These are phyloP conservation scores for Cololabis saira DNA, from an alignment of 2,113 vertebrate genomes.

Conservation along the genomic window DNA sequence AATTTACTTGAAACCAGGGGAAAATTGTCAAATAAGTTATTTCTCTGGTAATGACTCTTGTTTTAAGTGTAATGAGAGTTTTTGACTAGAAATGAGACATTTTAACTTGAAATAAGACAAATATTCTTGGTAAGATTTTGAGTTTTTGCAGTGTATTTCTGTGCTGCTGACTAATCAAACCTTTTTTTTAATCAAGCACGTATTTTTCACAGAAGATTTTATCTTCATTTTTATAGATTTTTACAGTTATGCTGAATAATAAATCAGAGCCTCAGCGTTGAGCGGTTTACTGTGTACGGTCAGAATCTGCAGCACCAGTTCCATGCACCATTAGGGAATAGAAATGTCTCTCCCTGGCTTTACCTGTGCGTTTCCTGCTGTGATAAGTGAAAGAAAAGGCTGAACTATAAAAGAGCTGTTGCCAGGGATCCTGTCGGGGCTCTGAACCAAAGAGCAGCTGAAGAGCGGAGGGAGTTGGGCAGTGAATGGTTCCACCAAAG, in stretches of 20 bases:
- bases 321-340: not conserved
- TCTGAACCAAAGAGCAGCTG: not conserved
- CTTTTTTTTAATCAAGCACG: too few species aligned
- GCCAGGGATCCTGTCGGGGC: constrained; percentile 2
- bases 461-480: not conserved
- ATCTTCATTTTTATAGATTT: not conserved
- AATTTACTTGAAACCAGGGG: too few species aligned
- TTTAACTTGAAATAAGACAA: too few species aligned
- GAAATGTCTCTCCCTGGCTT: constrained; percentile 11
- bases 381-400: constrained; percentile 3
- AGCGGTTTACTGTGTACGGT: constrained; percentile 1
- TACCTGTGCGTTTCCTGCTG: constrained; percentile 5
- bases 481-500: not conserved
- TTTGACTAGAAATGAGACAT: too few species aligned
- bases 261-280: not conserved
- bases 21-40: too few species aligned
- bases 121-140: too few species aligned
- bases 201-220: not conserved
- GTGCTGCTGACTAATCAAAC: too few species aligned
- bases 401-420: constrained; percentile 5
- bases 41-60: too few species aligned
- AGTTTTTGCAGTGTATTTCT: too few species aligned
- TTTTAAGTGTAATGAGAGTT: too few species aligned
- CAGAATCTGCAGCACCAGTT: not conserved
- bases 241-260: constrained; percentile 3